Conservation (phyloP, 2,888 invertebrate species). For the Camponotus fellah region DNA sequence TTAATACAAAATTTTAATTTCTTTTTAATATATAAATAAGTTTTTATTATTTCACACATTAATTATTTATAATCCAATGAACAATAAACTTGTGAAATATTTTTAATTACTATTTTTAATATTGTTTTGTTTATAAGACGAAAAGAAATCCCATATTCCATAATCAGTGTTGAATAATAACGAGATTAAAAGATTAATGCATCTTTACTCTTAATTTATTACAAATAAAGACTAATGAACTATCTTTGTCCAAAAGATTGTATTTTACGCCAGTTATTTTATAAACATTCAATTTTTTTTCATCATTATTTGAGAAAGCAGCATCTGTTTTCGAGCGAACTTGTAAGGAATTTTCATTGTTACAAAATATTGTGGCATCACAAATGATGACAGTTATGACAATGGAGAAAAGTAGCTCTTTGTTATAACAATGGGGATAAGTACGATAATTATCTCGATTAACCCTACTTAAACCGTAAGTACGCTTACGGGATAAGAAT, state of each 20-base stretch:
- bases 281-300: background rate
- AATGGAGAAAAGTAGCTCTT: slow-evolving; percentile 16
- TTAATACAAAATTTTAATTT: too few species aligned
- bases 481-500: slow-evolving; percentile 40
- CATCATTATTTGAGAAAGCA: background rate
- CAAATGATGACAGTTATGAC: slow-evolving; percentile 26
- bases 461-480: slow-evolving; percentile 45
- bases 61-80: background rate
- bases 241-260: too few species aligned
- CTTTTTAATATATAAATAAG: too few species aligned
- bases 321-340: background rate
- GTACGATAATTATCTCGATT: slow-evolving; percentile 50
- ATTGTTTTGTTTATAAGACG: background rate
- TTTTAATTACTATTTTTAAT: background rate
- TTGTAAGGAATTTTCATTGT: background rate
- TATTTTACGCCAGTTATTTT: background rate
- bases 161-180: too few species aligned
- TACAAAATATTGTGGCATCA: slow-evolving; percentile 21
- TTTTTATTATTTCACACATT: too few species aligned
- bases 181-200: too few species aligned
- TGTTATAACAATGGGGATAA: slow-evolving; percentile 43
- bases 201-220: too few species aligned
- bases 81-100: background rate
- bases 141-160: too few species aligned
- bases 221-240: background rate